Evolutionary conservation across 2,113 vertebrate species (phyloP).

Genomic region (pig (Sus scrofa)): DNA sequence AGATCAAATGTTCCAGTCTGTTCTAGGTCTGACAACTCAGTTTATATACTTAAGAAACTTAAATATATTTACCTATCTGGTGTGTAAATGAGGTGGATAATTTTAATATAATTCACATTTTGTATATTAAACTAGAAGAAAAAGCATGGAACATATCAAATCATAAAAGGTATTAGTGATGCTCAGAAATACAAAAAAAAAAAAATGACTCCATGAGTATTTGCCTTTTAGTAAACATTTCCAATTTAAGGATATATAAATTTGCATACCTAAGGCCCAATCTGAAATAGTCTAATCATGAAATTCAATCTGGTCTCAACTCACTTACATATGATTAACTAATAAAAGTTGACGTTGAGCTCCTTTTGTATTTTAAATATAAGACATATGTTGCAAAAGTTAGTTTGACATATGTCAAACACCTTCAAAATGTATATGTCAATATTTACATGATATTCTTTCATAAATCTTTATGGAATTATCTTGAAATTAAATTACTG

Average conservation of each 20-base stretch:
- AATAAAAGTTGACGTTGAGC: neutral
- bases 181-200: neutral
- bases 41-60: neutral
- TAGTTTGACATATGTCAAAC: conserved; percentile 37
- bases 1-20: neutral
- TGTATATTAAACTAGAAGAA: neutral
- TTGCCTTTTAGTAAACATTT: conserved; percentile 24
- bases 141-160: neutral
- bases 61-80: neutral
- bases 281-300: neutral
- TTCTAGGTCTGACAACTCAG: neutral
- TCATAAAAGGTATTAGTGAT: neutral
- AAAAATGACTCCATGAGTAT: neutral
- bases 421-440: neutral
- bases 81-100: neutral
- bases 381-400: neutral
- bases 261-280: neutral
- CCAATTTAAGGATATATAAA: neutral
- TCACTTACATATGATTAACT: neutral
- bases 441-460: neutral
- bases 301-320: neutral
- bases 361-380: conserved; percentile 17
- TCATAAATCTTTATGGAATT: neutral
- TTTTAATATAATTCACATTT: neutral
- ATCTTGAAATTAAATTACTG: conserved; percentile 28